phyloP scores from a whole-genome alignment of 2,888 invertebrate genomes.

The Prosopocoilus inquinatus region DNA sequence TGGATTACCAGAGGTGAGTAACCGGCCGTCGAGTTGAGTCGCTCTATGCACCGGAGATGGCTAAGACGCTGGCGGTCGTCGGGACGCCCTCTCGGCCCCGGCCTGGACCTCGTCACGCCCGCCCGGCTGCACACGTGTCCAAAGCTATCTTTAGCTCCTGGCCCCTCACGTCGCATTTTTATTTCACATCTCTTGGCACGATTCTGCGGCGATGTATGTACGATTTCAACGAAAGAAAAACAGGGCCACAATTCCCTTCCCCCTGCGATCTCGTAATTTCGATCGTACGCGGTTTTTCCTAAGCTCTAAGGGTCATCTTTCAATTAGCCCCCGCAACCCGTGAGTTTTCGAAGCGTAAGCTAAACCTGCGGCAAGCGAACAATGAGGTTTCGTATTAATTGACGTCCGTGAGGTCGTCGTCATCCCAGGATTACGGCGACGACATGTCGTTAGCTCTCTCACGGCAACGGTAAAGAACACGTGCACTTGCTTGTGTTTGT shows the following conservation, averaged over 20 bases:
- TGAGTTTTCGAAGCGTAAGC: too few species aligned
- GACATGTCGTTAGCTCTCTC: too few species aligned
- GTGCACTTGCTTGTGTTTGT: slow-evolving; percentile 33
- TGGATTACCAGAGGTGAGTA: slow-evolving; percentile 43
- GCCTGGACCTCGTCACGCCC: slow-evolving; percentile 33
- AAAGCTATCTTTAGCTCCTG: slow-evolving; percentile 51
- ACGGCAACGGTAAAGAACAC: slow-evolving; percentile 27
- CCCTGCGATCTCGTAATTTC: too few species aligned
- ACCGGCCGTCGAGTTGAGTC: slow-evolving; percentile 31
- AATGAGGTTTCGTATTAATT: too few species aligned
- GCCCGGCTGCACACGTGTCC: slow-evolving; percentile 47
- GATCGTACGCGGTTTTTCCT: too few species aligned
- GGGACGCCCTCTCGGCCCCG: slow-evolving; percentile 31
- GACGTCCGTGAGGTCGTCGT: neutral
- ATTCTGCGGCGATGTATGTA: slow-evolving; percentile 18
- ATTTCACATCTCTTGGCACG: slow-evolving; percentile 32
- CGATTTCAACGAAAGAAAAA: slow-evolving; percentile 4
- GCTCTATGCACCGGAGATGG: slow-evolving; percentile 24
- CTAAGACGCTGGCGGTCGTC: slow-evolving; percentile 22
- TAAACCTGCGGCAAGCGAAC: too few species aligned
- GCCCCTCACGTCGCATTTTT: slow-evolving; percentile 46
- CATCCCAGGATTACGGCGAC: neutral
- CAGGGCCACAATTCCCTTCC: too few species aligned
- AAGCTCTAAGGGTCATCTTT: too few species aligned
- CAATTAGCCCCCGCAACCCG: too few species aligned